Base-by-base conservation (phyloP, 2,888 invertebrate genomes). In the Leucozona laternaria region DNA sequence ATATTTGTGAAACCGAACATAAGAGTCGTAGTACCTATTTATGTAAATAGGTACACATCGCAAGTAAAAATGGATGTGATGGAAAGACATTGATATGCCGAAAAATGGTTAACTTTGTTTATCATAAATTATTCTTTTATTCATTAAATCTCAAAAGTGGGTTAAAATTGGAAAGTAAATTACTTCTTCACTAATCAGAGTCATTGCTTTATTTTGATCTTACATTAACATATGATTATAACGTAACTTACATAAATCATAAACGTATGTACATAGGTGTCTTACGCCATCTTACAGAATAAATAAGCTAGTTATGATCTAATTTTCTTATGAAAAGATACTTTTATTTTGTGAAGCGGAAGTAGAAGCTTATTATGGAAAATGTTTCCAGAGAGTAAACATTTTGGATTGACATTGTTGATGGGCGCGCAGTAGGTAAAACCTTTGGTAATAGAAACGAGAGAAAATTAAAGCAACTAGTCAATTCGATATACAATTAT, bases 351-450 rank as follows among this genome's bases (percentile, higher is more conserved):
- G 4, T 50, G 2, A 1, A 10, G n/a, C n/a, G 8, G 4, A 11
- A 8, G 28, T 25, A 6, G 0, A 11, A 20, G 6, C 4, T 40
- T 15, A 62, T 25, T 4, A n/a, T 37, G 4, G 15, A 15, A 43
- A 58, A 25, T 40, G 13, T 25, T 62, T 62, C 60, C 60, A 25
- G 40, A 25, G 25, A 62, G 10, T 62, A n/a, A 43, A 25, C 60
- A 40, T 8, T 60, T 40, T 40, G 4, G 60, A 22, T 15, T 40
- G 40, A 60, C 22, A 60, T 10, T 22, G 3, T 25, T 22, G 4
- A n/a, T 60, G 17, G 57, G 34, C 1, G 57, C 17, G 2, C 13
- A 57, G n/a, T n/a, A 13, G 20, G n/a, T n/a, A 20, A 37, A 58
- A 20, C 5, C 20, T 17, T 34, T 34, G 20, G 2, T 31, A 4